Percentiles rank a stretch among this genome's conserved stretches.
phyloP scores from a whole-genome alignment of 2,797 vertebrate species.

The Phalloptychus januarius region DNA sequence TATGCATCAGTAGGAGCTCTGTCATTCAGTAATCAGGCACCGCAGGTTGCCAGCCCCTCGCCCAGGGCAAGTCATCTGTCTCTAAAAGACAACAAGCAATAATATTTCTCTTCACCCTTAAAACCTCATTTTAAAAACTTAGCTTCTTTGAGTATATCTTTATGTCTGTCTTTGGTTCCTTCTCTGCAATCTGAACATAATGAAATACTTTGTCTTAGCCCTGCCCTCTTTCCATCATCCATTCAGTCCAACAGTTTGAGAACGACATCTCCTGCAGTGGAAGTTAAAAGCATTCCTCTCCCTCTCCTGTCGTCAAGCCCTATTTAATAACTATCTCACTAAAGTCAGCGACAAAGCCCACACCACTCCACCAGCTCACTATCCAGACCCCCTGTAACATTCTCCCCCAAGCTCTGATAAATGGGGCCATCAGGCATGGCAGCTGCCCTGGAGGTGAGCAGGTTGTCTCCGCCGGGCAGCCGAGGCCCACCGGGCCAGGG shows the following conservation, averaged over 20 bases:
- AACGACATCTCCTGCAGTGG: constrained; percentile 78
- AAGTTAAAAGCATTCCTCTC: constrained; percentile 82
- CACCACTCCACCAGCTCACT: constrained; percentile 24
- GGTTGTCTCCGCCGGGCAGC: constrained; percentile 74
- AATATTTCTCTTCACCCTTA: constrained; percentile 61
- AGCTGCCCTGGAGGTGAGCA: constrained; percentile 85
- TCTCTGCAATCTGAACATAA: constrained; percentile 44
- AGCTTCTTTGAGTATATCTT: constrained; percentile 46
- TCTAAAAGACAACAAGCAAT: constrained; percentile 66
- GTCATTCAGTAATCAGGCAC: constrained; percentile 76
- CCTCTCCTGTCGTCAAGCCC: constrained; percentile 81
- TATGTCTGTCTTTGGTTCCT: constrained; percentile 32
- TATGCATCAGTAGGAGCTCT: constrained; percentile 68
- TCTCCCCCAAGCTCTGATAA: constrained; percentile 73
- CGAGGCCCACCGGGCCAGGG: constrained; percentile 65
- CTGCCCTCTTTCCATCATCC: constrained; percentile 58
- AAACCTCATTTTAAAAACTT: constrained; percentile 54
- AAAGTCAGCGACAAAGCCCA: constrained; percentile 81
- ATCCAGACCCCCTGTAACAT: constrained; percentile 43
- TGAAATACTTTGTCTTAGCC: constrained; percentile 40
- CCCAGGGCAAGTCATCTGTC: constrained; percentile 80
- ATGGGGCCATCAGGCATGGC: constrained; percentile 83
- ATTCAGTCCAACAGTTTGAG: constrained; percentile 63
- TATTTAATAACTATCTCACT: constrained; percentile 87
- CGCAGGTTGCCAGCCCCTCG: constrained; percentile 57